Base-by-base conservation (phyloP, 2,113 vertebrate species). In the Eubucco bourcierii region DNA sequence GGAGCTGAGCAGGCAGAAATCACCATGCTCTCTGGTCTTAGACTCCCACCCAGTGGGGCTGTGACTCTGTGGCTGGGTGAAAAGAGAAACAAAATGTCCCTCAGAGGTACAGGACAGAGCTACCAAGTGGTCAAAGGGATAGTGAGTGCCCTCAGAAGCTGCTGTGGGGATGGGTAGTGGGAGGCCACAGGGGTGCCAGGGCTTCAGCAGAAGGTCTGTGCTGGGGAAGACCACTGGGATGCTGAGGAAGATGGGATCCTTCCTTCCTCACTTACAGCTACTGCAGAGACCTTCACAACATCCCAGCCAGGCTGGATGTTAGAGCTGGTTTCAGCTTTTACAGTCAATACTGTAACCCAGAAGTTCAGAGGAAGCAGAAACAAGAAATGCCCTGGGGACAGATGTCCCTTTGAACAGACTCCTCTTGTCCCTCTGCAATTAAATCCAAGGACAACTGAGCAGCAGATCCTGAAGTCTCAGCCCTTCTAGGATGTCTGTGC, bases 311-410 rank as follows among this genome's bases (percentile, higher is more conserved):
- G 33, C 47, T 71, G 63, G 23, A 37, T 44, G 29, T 41, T 72
- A 58, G 3, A 52, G 16, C 37, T 71, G 60, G 72, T 92, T 93
- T 55, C 50, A 33, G 61, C 50, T 76, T 63, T 84, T 84, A 75
- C 15, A 2, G 1, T 28, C 63, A 79, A 8, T 37, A 61, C 64
- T 28, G 24, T 59, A 77, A 89, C n/a, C 28, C 46, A 64, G 47
- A 95, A 83, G 65, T 82, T 91, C 53, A 31, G 68, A 86, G 44
- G 60, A 84, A 89, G 53, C 74, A 81, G 76, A 60, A 91, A 60
- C 47, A 78, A 91, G 59, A 73, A 84, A 84, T 64, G 21, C 31
- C 74, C 37, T 59, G 16, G 27, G 34, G 52, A 77, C 21, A 70
- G 56, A 41, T 37, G 53, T 44, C 29, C 31, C 55, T 74, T 78